Evolutionary conservation across 2,797 vertebrate species (phyloP).

Genomic region (Lateolabrax maculatus): DNA sequence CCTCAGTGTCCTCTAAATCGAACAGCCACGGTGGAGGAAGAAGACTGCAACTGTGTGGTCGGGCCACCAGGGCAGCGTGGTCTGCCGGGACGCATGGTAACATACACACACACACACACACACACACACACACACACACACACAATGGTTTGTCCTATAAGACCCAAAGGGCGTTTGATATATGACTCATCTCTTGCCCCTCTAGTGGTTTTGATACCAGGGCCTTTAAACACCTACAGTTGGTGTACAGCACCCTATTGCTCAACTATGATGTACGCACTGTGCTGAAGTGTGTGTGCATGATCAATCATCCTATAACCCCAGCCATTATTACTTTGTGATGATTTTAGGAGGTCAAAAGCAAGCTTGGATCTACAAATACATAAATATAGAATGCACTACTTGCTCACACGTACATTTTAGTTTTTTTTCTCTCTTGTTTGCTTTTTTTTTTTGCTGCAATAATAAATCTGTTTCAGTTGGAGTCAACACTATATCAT

Average conservation of each 20-base stretch:
- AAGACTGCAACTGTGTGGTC: slow-evolving; percentile 79
- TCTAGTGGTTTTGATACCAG: background rate
- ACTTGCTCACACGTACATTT: too few species aligned
- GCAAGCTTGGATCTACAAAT: background rate
- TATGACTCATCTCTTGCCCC: background rate
- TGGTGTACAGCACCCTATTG: background rate
- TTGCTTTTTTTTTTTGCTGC: background rate
- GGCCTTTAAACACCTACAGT: background rate
- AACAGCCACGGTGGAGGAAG: slow-evolving; percentile 64
- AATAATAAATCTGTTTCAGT: background rate
- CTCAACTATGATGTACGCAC: background rate
- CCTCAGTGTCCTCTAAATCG: slow-evolving; percentile 85
- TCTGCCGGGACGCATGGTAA: slow-evolving; percentile 80
- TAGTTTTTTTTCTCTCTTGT: background rate
- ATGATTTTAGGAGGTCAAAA: background rate
- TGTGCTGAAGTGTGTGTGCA: background rate
- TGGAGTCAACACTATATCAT: background rate
- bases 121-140: slow-evolving; percentile 15
- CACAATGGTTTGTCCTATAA: background rate
- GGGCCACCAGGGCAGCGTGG: slow-evolving; percentile 78
- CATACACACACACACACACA: slow-evolving; percentile 18
- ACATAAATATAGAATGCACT: background rate
- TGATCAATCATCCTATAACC: background rate
- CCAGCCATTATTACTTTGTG: background rate
- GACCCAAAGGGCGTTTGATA: slow-evolving; percentile 5